Conservation (phyloP, 1,140 invertebrate genomes). For the Lepidurus arcticus region DNA sequence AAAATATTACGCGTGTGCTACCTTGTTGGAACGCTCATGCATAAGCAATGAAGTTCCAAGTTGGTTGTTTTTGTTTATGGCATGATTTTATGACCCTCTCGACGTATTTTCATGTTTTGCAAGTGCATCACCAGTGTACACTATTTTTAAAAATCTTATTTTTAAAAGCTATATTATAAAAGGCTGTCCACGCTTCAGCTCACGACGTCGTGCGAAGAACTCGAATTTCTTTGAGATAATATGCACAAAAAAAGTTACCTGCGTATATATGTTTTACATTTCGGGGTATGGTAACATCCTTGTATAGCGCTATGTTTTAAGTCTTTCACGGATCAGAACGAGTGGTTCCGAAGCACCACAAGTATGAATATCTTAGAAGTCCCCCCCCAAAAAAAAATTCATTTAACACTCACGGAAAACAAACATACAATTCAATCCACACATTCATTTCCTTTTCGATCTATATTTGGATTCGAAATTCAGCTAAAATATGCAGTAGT, state of each 20-base stretch:
- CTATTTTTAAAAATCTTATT: not conserved
- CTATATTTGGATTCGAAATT: no score
- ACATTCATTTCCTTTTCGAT: no score
- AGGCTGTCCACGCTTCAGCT: not conserved
- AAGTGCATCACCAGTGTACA: not conserved
- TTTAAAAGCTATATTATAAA: not conserved
- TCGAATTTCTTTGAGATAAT: not conserved
- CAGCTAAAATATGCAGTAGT: no score
- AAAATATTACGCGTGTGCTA: slow-evolving; percentile 19
- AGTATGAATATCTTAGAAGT: no score
- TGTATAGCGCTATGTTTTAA: no score
- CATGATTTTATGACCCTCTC: not conserved
- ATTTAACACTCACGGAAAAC: no score
- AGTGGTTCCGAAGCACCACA: no score
- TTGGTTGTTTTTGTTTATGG: slow-evolving; percentile 19
- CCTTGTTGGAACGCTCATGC: slow-evolving; percentile 20
- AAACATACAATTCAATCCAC: no score
- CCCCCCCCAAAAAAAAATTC: no score
- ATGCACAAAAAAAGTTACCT: not conserved
- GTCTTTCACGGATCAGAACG: no score
- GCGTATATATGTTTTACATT: not conserved
- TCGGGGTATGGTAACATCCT: no score
- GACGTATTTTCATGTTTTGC: not conserved
- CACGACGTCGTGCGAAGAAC: not conserved
- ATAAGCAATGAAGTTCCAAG: not conserved